Conservation (phyloP, 1,140 invertebrate species). For the Parapsyche elsis region DNA sequence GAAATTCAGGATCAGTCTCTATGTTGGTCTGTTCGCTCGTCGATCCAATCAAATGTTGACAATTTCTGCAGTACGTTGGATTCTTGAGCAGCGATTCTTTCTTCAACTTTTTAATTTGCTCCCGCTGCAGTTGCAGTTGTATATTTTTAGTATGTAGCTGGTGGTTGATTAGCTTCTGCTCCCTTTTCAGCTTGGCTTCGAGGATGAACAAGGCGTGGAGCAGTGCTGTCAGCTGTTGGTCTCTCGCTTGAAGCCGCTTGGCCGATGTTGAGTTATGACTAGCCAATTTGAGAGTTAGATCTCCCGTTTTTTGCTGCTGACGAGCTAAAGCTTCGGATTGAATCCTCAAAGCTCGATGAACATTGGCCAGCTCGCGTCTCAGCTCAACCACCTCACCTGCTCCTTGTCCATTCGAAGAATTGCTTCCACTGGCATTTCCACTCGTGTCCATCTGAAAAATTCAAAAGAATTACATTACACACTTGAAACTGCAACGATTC, state of each 20-base stretch:
- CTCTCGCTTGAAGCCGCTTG: constrained; percentile 72
- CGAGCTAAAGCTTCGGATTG: constrained; percentile 67
- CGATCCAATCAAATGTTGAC: constrained; percentile 68
- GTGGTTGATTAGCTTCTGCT: constrained; percentile 77
- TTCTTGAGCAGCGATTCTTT: constrained; percentile 59
- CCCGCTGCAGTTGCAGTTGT: constrained; percentile 75
- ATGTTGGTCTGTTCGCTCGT: constrained; percentile 68
- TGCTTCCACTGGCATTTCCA: background rate
- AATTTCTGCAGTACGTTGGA: constrained; percentile 69
- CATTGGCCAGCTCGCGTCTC: constrained; percentile 70
- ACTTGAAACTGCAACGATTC: background rate
- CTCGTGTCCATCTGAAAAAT: constrained; percentile 36
- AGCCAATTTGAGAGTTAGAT: constrained; percentile 71
- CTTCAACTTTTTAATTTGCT: constrained; percentile 74
- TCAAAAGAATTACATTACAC: background rate
- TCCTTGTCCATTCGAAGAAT: constrained; percentile 17
- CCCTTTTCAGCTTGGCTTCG: constrained; percentile 77
- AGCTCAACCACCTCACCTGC: constrained; percentile 65
- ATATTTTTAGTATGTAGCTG: constrained; percentile 77
- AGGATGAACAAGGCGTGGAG: constrained; percentile 74
- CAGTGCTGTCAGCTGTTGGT: constrained; percentile 75
- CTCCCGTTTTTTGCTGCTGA: constrained; percentile 70
- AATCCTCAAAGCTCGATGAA: constrained; percentile 72
- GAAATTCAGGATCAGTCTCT: constrained; percentile 68
- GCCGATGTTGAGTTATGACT: constrained; percentile 71